Conservation (phyloP, 1,140 invertebrate genomes). For the Ganaspis sp. region DNA sequence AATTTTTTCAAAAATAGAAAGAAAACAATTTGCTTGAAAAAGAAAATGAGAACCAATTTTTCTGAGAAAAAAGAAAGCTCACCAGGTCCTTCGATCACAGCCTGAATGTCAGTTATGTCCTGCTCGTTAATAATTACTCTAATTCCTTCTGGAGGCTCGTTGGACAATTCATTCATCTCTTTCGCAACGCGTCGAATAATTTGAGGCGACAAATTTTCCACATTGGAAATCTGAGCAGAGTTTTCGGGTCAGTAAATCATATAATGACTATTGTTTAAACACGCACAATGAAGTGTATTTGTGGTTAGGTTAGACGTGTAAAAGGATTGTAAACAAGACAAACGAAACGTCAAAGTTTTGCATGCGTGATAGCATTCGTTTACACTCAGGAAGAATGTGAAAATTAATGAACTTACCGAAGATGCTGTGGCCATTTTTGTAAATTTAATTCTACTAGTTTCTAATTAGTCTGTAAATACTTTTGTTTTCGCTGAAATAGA, state of each 20-base stretch:
- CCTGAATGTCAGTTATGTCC: conserved; percentile 95
- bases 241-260: conserved; percentile 3
- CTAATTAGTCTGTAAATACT: background rate
- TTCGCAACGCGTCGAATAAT: conserved; percentile 89
- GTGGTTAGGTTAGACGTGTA: conserved; percentile 31
- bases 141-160: conserved; percentile 91
- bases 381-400: background rate
- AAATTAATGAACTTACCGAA: conserved; percentile 61
- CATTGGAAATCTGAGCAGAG: conserved; percentile 85
- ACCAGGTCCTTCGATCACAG: conserved; percentile 92
- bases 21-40: background rate
- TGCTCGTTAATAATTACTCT: conserved; percentile 91
- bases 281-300: background rate
- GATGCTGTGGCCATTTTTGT: conserved; percentile 67
- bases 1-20: no score
- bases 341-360: background rate
- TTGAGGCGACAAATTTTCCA: conserved; percentile 96
- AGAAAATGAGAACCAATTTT: no score
- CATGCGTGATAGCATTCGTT: background rate
- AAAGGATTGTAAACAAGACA: conserved; percentile 51
- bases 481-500: background rate
- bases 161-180: conserved; percentile 87
- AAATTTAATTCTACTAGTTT: conserved; percentile 5
- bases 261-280: no score
- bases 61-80: conserved; percentile 55